These are phyloP conservation scores for Acrobasis consociella DNA, from an alignment of 2,888 invertebrate genomes.

Conservation along the genomic window DNA sequence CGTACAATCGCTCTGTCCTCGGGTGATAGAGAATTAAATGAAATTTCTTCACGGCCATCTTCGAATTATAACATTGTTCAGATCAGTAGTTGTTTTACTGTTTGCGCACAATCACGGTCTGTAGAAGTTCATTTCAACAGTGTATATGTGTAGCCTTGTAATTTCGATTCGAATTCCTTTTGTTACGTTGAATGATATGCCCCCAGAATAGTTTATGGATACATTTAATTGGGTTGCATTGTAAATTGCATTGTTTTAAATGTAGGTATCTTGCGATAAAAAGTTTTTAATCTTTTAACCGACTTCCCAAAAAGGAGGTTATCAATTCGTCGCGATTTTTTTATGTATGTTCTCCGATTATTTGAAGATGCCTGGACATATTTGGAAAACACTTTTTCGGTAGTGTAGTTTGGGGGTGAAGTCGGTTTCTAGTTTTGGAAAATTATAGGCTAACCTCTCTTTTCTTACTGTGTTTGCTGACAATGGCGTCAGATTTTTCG, in stretches of 20 bases:
- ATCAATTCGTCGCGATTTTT: no score
- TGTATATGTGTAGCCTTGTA: constrained; percentile 24
- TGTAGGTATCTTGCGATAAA: background rate
- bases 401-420: no score
- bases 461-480: no score
- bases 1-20: constrained; percentile 55
- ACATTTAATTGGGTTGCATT: constrained; percentile 2
- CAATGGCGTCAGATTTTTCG: no score
- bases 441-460: no score
- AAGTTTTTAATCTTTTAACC: no score
- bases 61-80: constrained; percentile 51
- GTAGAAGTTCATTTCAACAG: constrained; percentile 24
- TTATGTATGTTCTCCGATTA: no score
- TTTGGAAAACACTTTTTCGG: no score
- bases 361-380: no score
- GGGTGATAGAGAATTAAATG: constrained; percentile 73
- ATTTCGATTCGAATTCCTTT: constrained; percentile 16
- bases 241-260: background rate
- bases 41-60: constrained; percentile 68
- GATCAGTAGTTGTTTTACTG: constrained; percentile 62
- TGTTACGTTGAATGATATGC: constrained; percentile 17
- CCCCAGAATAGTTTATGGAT: constrained; percentile 7
- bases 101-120: constrained; percentile 38
- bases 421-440: no score
- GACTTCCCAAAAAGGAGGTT: no score